phyloP scores from a whole-genome alignment of 1,140 invertebrate genomes.

The Cryptotermes secundus region DNA sequence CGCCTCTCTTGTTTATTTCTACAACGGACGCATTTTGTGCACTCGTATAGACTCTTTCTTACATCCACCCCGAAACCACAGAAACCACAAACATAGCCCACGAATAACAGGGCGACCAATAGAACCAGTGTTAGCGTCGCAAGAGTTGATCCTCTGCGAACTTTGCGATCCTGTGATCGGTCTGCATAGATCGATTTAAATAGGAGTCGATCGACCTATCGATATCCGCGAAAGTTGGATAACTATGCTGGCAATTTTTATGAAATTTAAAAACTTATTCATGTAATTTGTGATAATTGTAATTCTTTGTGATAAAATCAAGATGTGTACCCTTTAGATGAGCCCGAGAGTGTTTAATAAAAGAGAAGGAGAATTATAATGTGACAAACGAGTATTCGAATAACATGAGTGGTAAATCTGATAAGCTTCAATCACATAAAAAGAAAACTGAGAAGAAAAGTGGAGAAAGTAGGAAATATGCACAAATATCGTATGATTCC shows the following conservation, averaged over 20 bases:
- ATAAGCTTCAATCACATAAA: conserved; percentile 9
- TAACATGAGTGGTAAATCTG: conserved; percentile 16
- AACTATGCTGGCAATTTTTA: not conserved
- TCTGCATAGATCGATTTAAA: not conserved
- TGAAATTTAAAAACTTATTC: not conserved
- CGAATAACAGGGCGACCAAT: too few relatives aligned
- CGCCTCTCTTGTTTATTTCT: too few relatives aligned
- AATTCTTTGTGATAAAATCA: not conserved
- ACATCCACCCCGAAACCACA: too few relatives aligned
- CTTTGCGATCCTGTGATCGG: too few relatives aligned
- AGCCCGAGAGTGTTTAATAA: not conserved
- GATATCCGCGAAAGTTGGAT: not conserved
- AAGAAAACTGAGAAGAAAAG: conserved; percentile 21
- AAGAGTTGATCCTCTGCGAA: too few relatives aligned
- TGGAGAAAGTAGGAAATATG: conserved; percentile 19
- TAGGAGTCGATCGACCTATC: not conserved
- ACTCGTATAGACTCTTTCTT: too few relatives aligned
- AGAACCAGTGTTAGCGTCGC: too few relatives aligned
- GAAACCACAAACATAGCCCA: too few relatives aligned
- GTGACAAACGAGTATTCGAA: not conserved
- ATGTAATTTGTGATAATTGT: not conserved
- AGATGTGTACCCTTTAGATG: not conserved
- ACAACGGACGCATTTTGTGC: too few relatives aligned
- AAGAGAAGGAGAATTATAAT: not conserved
- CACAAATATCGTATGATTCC: not conserved